Conservation (phyloP, 2,797 vertebrate genomes). For the Sebastes nivosus region DNA sequence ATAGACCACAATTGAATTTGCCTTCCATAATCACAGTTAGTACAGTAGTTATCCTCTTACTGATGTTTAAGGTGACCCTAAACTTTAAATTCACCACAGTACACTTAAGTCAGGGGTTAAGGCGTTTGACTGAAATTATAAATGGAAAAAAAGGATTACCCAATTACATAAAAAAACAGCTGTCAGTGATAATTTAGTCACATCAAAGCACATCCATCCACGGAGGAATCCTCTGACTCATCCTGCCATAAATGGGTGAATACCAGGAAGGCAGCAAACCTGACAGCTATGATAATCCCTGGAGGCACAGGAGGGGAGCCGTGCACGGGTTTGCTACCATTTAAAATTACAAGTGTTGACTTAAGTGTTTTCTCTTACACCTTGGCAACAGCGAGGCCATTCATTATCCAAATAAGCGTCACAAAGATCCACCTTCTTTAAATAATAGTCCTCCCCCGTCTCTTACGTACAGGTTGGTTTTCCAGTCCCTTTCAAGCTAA, state of each 20-base stretch:
- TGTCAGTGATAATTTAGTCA: constrained; percentile 52
- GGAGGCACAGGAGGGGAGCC: constrained; percentile 10
- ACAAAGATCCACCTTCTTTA: neutral
- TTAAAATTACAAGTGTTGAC: constrained; percentile 15
- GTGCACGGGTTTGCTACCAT: neutral
- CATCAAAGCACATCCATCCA: constrained; percentile 52
- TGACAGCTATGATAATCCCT: constrained; percentile 25
- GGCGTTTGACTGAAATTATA: constrained; percentile 35
- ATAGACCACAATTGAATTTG: constrained; percentile 43
- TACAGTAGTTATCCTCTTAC: constrained; percentile 31
- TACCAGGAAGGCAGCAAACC: constrained; percentile 42
- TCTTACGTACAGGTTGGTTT: neutral
- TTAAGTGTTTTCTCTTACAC: constrained; percentile 16
- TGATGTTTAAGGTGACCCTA: constrained; percentile 39
- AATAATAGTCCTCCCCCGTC: neutral
- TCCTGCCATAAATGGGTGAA: constrained; percentile 41
- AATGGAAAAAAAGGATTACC: constrained; percentile 48
- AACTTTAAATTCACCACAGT: constrained; percentile 14
- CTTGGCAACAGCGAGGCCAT: constrained; percentile 8
- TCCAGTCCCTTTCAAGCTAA: neutral
- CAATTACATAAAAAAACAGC: constrained; percentile 55
- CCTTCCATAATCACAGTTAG: constrained; percentile 12
- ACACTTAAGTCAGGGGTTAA: constrained; percentile 40
- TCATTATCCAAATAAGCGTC: neutral
- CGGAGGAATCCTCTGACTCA: constrained; percentile 45